Percentiles rank a stretch among this genome's conserved stretches.
Conservation (phyloP, 2,888 invertebrate genomes). For the Mayetiola destructor region DNA sequence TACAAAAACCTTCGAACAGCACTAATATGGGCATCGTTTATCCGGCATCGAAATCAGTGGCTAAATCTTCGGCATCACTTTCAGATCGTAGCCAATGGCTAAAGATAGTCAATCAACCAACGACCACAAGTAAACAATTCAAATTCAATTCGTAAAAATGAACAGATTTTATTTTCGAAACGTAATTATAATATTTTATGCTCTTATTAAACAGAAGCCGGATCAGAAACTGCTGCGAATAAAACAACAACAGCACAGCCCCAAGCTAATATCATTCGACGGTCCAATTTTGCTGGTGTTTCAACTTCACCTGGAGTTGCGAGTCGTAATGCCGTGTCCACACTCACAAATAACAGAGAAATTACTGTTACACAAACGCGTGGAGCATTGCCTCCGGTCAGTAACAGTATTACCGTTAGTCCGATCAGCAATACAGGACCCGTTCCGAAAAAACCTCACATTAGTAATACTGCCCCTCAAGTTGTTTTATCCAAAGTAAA, state of each 20-base stretch:
- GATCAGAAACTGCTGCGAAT: not conserved
- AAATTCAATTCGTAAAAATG: not conserved
- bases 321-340: no score
- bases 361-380: no score
- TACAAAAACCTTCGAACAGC: not conserved
- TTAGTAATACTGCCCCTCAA: no score
- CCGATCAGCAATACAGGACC: no score
- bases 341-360: no score
- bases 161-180: not conserved
- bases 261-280: not conserved
- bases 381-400: no score
- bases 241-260: not conserved
- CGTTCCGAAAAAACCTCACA: no score
- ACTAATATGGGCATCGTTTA: constrained; percentile 5
- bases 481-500: no score
- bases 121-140: not conserved
- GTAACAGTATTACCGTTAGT: not conserved
- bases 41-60: not conserved
- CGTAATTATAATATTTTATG: no score
- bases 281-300: not conserved
- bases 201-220: no score
- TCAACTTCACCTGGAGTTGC: not conserved
- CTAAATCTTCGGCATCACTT: not conserved
- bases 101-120: not conserved
- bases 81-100: not conserved